These are phyloP conservation scores for Acleris literana DNA, from an alignment of 2,888 invertebrate genomes.

Conservation along the genomic window DNA sequence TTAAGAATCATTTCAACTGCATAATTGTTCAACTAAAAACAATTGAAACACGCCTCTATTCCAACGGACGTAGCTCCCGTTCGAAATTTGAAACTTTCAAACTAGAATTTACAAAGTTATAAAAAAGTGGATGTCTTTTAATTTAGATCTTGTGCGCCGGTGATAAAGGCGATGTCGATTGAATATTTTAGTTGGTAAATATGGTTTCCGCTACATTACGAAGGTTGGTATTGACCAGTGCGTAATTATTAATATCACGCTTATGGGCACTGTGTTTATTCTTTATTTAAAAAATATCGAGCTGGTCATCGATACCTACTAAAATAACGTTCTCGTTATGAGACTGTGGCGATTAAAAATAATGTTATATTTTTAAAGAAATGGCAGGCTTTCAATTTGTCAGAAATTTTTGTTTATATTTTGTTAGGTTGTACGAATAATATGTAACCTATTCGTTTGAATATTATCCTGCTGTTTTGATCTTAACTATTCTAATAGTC, in stretches of 20 bases:
- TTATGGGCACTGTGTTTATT: not conserved
- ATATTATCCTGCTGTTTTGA: no score
- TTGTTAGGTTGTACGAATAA: no score
- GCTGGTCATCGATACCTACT: no score
- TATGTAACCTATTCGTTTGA: no score
- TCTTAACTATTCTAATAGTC: no score
- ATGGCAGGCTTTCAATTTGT: no score
- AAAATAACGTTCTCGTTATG: no score
- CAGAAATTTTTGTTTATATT: no score
- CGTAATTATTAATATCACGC: conserved; percentile 14
- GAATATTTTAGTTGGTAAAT: not conserved
- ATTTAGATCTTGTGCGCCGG: not conserved
- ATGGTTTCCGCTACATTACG: conserved; percentile 10
- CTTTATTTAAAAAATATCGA: no score
- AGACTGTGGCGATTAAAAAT: no score
- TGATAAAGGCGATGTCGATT: not conserved
- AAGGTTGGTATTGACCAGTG: conserved; percentile 16
- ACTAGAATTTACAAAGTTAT: not conserved
- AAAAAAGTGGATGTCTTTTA: not conserved
- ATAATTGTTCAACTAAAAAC: not conserved
- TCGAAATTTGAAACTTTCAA: conserved; percentile 18
- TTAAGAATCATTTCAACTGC: no score
- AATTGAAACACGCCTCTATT: conserved; percentile 29
- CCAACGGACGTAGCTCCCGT: conserved; percentile 8
- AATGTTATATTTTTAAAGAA: no score